A percentile compares a stretch with the other conserved stretches of the same genome.
Conservation (phyloP, 1,140 invertebrate species). For the Charaxes varanes region DNA sequence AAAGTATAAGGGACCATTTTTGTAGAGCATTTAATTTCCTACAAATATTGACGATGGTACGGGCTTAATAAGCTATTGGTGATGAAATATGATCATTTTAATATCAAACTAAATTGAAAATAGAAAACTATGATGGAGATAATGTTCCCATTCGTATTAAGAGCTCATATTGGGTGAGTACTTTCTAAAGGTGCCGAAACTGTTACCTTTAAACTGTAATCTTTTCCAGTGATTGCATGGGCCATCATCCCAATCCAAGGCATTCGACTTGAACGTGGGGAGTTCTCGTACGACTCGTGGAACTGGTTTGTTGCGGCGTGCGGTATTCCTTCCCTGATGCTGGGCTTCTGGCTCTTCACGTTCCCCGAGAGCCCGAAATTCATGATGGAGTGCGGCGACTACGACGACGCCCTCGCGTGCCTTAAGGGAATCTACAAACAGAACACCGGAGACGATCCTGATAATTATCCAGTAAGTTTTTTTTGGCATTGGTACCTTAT, state of each 20-base stretch:
- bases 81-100: too few relatives aligned
- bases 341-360: constrained; percentile 80
- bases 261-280: constrained; percentile 72
- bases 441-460: constrained; percentile 80
- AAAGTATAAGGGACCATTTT: too few relatives aligned
- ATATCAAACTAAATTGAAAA: too few relatives aligned
- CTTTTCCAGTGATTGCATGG: constrained; percentile 80
- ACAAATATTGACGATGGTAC: too few relatives aligned
- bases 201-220: too few relatives aligned
- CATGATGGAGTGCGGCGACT: constrained; percentile 83
- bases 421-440: constrained; percentile 80
- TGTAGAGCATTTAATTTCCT: too few relatives aligned
- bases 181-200: too few relatives aligned
- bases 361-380: constrained; percentile 93
- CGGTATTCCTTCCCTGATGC: constrained; percentile 77
- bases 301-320: constrained; percentile 83
- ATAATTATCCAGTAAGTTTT: constrained; percentile 81
- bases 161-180: too few relatives aligned
- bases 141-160: too few relatives aligned
- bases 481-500: too few relatives aligned
- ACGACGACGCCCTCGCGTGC: constrained; percentile 81
- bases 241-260: constrained; percentile 79
- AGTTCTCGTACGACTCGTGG: constrained; percentile 83
- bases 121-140: too few relatives aligned
- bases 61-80: too few relatives aligned